Percentiles rank a stretch among this genome's conserved stretches.
Evolutionary conservation across 53 echinoderm and acorn worm genomes (phyloP).

Genomic region (Henricia sp.): DNA sequence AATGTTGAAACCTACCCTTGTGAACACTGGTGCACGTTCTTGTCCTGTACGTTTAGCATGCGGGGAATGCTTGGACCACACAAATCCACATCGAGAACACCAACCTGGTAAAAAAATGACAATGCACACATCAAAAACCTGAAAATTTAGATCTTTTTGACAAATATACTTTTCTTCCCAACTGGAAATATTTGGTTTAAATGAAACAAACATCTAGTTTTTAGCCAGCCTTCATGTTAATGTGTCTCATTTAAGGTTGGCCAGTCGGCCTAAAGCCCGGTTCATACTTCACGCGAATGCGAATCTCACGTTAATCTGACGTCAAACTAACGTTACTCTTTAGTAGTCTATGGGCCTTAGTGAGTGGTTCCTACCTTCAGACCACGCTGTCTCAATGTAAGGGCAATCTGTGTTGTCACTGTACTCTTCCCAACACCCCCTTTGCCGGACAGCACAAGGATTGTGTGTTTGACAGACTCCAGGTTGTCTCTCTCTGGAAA

Average conservation of each 20-base stretch:
- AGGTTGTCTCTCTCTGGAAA: constrained; percentile 56
- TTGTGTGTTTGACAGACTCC: constrained; percentile 81
- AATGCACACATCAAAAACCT: too few species aligned
- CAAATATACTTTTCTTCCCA: too few species aligned
- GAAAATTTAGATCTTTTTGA: too few species aligned
- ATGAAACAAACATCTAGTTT: too few species aligned
- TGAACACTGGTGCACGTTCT: constrained; percentile 92
- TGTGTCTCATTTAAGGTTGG: too few species aligned
- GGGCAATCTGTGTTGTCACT: constrained; percentile 87
- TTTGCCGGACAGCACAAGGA: constrained; percentile 93
- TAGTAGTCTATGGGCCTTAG: too few species aligned
- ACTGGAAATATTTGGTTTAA: too few species aligned
- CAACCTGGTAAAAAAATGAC: constrained; percentile 72
- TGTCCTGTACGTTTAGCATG: constrained; percentile 89
- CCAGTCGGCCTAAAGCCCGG: too few species aligned
- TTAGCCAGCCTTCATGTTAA: too few species aligned
- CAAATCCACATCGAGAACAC: constrained; percentile 89
- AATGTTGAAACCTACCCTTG: constrained; percentile 80
- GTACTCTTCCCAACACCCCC: constrained; percentile 99
- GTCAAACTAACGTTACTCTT: too few species aligned
- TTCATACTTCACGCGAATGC: too few species aligned
- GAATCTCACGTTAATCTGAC: too few species aligned
- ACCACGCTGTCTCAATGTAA: constrained; percentile 68
- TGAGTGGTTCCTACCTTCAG: constrained; percentile 77
- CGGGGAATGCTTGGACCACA: constrained; percentile 96